Evolutionary conservation across 2,113 vertebrate genomes (phyloP).

Genomic region (Rafetus swinhoei): DNA sequence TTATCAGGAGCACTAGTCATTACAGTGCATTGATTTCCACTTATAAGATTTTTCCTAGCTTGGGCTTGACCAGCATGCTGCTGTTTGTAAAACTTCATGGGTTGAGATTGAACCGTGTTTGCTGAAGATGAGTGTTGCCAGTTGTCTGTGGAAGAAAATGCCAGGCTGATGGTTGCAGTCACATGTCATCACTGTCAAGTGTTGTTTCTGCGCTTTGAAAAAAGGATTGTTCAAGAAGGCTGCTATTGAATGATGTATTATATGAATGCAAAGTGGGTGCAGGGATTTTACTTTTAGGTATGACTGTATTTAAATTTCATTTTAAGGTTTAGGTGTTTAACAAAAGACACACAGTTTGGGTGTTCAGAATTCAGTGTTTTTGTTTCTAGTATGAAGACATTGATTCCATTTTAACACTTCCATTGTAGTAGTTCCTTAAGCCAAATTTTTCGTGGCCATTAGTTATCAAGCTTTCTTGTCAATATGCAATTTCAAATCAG

Average conservation of each 20-base stretch:
- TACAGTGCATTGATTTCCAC: not conserved
- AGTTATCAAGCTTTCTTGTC: not conserved
- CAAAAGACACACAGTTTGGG: not conserved
- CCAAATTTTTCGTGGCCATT: not conserved
- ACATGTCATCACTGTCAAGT: not conserved
- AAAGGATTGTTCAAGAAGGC: not conserved
- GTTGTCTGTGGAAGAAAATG: accelerated
- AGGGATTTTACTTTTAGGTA: not conserved
- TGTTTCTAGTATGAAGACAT: not conserved
- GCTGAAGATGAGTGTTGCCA: not conserved
- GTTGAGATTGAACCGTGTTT: not conserved
- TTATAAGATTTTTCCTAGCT: not conserved
- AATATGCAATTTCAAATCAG: not conserved
- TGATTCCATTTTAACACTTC: not conserved
- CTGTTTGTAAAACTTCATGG: not conserved
- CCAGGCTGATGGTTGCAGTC: not conserved
- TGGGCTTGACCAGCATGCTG: not conserved
- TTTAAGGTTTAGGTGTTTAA: not conserved
- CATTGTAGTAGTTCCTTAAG: not conserved
- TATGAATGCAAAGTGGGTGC: not conserved
- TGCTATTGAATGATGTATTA: not conserved
- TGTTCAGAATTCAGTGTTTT: not conserved
- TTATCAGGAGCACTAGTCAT: not conserved
- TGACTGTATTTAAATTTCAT: not conserved
- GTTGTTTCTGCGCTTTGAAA: not conserved